These are phyloP conservation scores for Macrotus californicus DNA, from an alignment of 2,113 vertebrate genomes.

Conservation along the genomic window DNA sequence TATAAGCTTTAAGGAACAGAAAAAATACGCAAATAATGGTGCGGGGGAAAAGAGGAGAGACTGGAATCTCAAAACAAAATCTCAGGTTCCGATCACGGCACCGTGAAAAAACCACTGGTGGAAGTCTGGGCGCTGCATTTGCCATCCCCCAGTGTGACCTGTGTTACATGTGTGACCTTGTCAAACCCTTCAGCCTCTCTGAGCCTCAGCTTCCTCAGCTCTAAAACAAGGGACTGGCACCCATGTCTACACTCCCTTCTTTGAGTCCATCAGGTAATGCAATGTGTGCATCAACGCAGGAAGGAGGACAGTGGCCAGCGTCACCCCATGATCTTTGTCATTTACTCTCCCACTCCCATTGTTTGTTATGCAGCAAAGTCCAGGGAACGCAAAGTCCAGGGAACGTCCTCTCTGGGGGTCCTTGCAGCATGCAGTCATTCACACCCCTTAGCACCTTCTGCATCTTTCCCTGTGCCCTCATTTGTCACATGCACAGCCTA, in stretches of 20 bases:
- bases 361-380: neutral
- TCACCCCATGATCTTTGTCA: neutral
- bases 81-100: neutral
- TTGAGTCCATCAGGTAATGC: neutral
- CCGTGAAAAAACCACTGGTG: neutral
- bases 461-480: neutral
- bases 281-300: neutral
- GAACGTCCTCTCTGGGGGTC: neutral
- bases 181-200: neutral
- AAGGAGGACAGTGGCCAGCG: neutral
- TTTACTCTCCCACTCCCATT: neutral
- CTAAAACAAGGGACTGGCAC: neutral
- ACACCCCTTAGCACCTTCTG: rapidly evolving
- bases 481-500: rapidly evolving
- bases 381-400: neutral
- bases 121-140: neutral
- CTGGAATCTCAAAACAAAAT: neutral
- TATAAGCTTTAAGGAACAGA: neutral
- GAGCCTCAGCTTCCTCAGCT: neutral
- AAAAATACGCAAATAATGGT: neutral
- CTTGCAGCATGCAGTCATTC: too few relatives aligned
- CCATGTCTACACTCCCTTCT: neutral
- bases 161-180: neutral
- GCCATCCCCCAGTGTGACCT: too few relatives aligned
- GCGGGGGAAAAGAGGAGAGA: neutral